phyloP scores from a whole-genome alignment of 2,888 invertebrate species.

The Mongoloraphidia duomilia region DNA sequence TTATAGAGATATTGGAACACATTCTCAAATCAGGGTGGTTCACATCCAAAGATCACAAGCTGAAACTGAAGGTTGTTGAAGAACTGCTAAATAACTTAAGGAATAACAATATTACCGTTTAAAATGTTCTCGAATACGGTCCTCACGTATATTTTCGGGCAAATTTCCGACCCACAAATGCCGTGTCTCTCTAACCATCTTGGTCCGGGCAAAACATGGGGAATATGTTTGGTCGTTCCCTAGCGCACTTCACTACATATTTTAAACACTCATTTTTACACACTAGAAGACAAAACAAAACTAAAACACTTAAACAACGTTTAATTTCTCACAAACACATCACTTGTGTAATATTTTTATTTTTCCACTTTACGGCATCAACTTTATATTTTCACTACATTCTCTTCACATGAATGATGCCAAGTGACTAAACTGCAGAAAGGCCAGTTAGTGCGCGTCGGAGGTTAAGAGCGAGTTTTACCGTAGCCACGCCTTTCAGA shows the following conservation, averaged over 20 bases:
- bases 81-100: too few species aligned
- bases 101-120: slow-evolving; percentile 60
- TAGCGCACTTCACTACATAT: slow-evolving; percentile 14
- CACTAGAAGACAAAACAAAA: slow-evolving; percentile 11
- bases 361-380: not conserved
- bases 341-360: not conserved
- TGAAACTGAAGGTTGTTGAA: too few species aligned
- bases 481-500: slow-evolving; percentile 4
- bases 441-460: slow-evolving; percentile 2
- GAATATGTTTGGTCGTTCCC: slow-evolving; percentile 44
- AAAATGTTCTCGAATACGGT: slow-evolving; percentile 93
- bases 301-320: slow-evolving; percentile 1
- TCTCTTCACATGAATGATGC: slow-evolving; percentile 5
- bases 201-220: slow-evolving; percentile 90
- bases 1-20: too few species aligned
- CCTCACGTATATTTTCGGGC: slow-evolving; percentile 98
- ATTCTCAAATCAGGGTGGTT: too few species aligned
- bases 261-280: slow-evolving; percentile 10
- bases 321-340: not conserved
- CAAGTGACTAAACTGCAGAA: slow-evolving; percentile 4
- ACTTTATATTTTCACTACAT: slow-evolving; percentile 2
- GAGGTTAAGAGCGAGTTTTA: slow-evolving; percentile 3
- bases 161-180: slow-evolving; percentile 99
- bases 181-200: slow-evolving; percentile 99
- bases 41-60: too few species aligned